Conservation (phyloP, 2,113 vertebrate species). For the Puntigrus tetrazona region DNA sequence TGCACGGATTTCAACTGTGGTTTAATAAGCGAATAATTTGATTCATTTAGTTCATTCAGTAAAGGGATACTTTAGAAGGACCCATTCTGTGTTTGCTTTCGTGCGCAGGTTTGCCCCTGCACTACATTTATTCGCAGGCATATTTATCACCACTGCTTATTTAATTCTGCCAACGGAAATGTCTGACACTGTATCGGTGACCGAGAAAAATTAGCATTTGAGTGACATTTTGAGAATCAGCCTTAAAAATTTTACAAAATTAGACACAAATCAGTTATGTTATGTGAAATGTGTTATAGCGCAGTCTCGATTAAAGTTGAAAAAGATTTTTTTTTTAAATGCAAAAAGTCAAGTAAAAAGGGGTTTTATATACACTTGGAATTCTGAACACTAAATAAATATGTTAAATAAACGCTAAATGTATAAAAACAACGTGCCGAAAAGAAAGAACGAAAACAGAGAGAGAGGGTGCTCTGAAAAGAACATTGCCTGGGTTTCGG, state of each 20-base stretch:
- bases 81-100: background rate
- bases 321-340: no score
- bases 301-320: background rate
- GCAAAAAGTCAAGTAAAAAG: background rate
- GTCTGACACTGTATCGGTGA: background rate
- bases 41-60: background rate
- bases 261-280: background rate
- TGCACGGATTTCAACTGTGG: background rate
- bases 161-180: background rate
- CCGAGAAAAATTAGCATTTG: background rate
- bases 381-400: background rate
- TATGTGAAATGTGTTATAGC: background rate
- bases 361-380: background rate
- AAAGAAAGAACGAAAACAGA: background rate
- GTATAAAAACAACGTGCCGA: background rate
- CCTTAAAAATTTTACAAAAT: background rate
- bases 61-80: background rate
- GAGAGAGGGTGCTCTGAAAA: background rate
- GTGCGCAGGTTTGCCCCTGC: background rate
- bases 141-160: background rate
- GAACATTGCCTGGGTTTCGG: constrained; percentile 1
- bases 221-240: background rate
- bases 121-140: background rate
- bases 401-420: background rate
- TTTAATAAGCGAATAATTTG: background rate